Base-by-base conservation (phyloP, 2,797 vertebrate genomes). In the Scolopax rusticola region DNA sequence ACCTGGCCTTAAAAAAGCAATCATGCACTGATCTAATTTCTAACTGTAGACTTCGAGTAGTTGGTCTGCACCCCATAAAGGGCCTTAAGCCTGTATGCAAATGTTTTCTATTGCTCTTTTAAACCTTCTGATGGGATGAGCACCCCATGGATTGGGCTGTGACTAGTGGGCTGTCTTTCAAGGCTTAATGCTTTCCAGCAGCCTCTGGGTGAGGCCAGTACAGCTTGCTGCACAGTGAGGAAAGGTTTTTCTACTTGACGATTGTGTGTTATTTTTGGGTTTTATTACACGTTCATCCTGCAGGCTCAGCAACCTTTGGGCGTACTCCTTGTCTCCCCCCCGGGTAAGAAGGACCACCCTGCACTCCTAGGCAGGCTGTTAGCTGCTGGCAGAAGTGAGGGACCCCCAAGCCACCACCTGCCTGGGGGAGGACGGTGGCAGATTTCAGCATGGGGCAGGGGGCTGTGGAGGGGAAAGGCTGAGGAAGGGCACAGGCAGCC, bases 271-370 rank as follows among this genome's bases (percentile, higher is more conserved):
- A 81, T 90, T 94, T 89, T 82, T 95, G 69, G 64, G 53, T 38
- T 88, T 84, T 75, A 54, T 91, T 81, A 68, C 75, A 38, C 16
- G 17, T 68, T 95, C 64, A 5, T 87, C 60, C 57, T 89, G 3
- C 54, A 15, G 33, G 51, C 8, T 81, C 79, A 75, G 73, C 33
- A 95, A 47, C 11, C 28, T 80, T 57, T 38, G 64, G 25, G 68
- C 27, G 48, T 36, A 80, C 36, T 80, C 1, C 0, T 38, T 0
- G 0, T 41, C 71, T 60, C n/a, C 6, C 41, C 6, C 41, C 51
- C 7, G 32, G 38, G 21, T 67, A 23, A 77, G 89, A 64, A 87
- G 69, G 48, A 80, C n/a, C 3, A 2, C 48, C 15, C 36, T 56
- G 75, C 2, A 5, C 28, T 70, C 30, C 40, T 11, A 67, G 38